A percentile compares a stretch with the other conserved stretches of the same genome.
Evolutionary conservation across 2,113 vertebrate species (phyloP).

Genomic region (Cepphus grylle): DNA sequence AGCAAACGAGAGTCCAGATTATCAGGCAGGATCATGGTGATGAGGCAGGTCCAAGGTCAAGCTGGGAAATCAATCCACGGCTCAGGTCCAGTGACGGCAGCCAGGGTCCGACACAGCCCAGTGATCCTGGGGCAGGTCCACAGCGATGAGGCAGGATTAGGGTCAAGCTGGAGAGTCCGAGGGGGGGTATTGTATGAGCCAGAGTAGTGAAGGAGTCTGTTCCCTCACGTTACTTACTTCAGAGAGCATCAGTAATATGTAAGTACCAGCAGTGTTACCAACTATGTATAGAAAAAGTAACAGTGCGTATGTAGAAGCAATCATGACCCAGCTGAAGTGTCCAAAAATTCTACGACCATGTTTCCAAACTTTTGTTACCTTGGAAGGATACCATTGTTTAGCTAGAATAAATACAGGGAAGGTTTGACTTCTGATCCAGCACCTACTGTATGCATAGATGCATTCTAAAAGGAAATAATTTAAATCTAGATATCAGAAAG

Average conservation of each 20-base stretch:
- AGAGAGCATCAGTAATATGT: background rate
- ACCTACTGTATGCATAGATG: background rate
- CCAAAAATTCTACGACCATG: background rate
- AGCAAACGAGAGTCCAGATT: fast-evolving
- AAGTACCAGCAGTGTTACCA: background rate
- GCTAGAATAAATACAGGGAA: background rate
- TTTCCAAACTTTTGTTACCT: background rate
- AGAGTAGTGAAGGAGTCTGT: too few species aligned
- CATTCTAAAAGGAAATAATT: background rate
- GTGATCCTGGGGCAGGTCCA: background rate
- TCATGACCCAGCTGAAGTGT: background rate
- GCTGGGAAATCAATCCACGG: background rate
- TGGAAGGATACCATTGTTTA: background rate
- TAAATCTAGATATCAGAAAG: background rate
- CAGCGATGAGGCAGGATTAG: background rate
- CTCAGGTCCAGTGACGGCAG: background rate
- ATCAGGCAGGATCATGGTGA: background rate
- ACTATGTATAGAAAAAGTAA: background rate
- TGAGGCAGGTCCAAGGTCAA: background rate
- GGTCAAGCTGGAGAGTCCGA: background rate
- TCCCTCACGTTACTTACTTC: background rate
- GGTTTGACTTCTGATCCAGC: background rate
- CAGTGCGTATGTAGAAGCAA: background rate
- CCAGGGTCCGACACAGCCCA: fast-evolving
- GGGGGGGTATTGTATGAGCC: fast-evolving